A percentile compares a stretch with the other conserved stretches of the same genome.
Evolutionary conservation across 1,140 invertebrate species (phyloP).

Genomic region (Apis laboriosa): DNA sequence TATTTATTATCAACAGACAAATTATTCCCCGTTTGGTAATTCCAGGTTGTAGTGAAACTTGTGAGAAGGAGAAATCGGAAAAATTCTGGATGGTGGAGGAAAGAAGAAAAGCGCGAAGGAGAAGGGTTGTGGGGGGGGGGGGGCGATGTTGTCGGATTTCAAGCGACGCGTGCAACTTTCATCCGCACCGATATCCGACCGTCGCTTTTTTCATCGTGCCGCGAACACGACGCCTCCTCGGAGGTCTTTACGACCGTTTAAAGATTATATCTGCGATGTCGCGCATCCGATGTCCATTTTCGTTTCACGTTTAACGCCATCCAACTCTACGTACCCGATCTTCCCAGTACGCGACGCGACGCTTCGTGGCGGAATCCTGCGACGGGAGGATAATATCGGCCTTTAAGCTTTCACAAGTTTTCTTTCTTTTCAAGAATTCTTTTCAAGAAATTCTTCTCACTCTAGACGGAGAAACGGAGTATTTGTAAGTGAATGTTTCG

Average conservation of each 20-base stretch:
- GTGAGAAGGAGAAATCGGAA: background rate
- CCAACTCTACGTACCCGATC: background rate
- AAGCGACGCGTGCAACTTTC: slow-evolving; percentile 17
- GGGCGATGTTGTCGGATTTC: slow-evolving; percentile 17
- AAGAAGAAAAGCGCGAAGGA: background rate
- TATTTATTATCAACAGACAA: too few species aligned
- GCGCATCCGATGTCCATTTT: slow-evolving; percentile 15
- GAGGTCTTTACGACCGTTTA: slow-evolving; percentile 20
- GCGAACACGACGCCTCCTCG: background rate
- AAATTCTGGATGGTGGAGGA: background rate
- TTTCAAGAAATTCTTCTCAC: too few species aligned
- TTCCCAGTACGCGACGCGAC: background rate
- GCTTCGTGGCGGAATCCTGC: too few species aligned
- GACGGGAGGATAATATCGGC: too few species aligned
- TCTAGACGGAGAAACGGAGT: too few species aligned
- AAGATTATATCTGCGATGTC: slow-evolving; percentile 14
- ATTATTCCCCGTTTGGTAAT: too few species aligned
- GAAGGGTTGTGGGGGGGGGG: background rate
- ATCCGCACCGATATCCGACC: slow-evolving; percentile 15
- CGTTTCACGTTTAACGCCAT: background rate
- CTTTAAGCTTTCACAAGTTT: too few species aligned
- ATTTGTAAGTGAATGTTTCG: too few species aligned
- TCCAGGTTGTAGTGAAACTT: too few species aligned
- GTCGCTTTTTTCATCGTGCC: background rate
- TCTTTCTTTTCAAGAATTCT: too few species aligned